Percentiles rank a stretch among this genome's conserved stretches.
phyloP scores from a whole-genome alignment of 2,888 invertebrate genomes.

The Lasioglossum morio region DNA sequence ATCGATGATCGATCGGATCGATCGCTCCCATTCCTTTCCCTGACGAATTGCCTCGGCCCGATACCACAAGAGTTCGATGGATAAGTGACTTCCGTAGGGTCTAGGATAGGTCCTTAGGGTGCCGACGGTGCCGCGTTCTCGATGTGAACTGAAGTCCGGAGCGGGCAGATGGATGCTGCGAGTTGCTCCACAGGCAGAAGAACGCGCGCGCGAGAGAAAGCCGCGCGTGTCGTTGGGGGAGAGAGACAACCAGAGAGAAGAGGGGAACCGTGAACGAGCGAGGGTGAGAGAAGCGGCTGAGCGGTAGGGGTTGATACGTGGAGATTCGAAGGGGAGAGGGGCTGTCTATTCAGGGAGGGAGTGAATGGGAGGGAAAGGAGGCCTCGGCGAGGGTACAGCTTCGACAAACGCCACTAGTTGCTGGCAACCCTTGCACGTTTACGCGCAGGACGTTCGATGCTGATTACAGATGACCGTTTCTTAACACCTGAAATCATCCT shows the following conservation, averaged over 20 bases:
- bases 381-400: slow-evolving; percentile 54
- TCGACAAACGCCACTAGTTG: slow-evolving; percentile 74
- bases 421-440: slow-evolving; percentile 68
- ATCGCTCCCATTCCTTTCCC: background rate
- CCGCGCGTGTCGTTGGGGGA: slow-evolving; percentile 67
- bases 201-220: slow-evolving; percentile 75
- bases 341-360: slow-evolving; percentile 60
- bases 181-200: slow-evolving; percentile 75
- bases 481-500: background rate
- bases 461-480: slow-evolving; percentile 19
- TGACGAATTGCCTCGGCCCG: background rate
- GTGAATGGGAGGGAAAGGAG: slow-evolving; percentile 57
- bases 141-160: slow-evolving; percentile 82
- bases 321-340: slow-evolving; percentile 50
- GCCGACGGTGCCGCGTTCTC: slow-evolving; percentile 82
- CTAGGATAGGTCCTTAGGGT: slow-evolving; percentile 60
- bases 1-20: background rate
- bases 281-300: slow-evolving; percentile 67
- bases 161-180: slow-evolving; percentile 81
- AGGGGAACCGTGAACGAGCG: slow-evolving; percentile 59
- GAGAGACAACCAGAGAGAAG: slow-evolving; percentile 46
- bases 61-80: slow-evolving; percentile 55
- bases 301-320: slow-evolving; percentile 68
- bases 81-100: slow-evolving; percentile 57
- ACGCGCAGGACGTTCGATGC: slow-evolving; percentile 41